Evolutionary conservation across 2,888 invertebrate genomes (phyloP), one percentile per base, ranked within the genome.

Genomic region (Ornithoptera alexandrae): DNA sequence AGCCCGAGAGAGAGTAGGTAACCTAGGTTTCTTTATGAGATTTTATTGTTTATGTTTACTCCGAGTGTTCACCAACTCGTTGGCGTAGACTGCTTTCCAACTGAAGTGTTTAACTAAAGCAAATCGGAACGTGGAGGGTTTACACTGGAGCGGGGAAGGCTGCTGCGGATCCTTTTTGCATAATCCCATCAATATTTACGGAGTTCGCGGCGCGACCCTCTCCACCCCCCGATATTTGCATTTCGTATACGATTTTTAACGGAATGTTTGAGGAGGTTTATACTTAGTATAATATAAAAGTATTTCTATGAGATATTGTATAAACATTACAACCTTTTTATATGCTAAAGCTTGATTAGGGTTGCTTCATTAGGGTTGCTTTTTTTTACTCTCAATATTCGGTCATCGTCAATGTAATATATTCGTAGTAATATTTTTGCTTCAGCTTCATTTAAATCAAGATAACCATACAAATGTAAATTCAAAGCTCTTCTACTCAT

Each of bases 141-240:
- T 63, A 20, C 58, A 58, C 59, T 62, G 57, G 30, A 53, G 62
- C 57, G 46, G 46, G 57, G 62, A 58, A 58, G 30, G 46, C 58
- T 68, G 63, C 36, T 17, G 17, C 17, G 20, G 63, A 22, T 53
- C 36, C 58, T 50, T 50, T 68, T 63, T 59, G 63, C 68, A 69
- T 69, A 69, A 69, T 65, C 65, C 69, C 24, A 65, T 61, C 65
- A 69, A 69, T 69, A 69, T 62, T 61, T 57, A 59, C 22, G 58
- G 50, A 30, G 36, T 62, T 50, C 17, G 46, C 17, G 46, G 57
- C 42, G 20, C 24, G 62, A 36, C 53, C 12, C 62, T 18, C 36
- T 20, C 20, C 39, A 15, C 15, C 61, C 7, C 8, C 17, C 17
- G 39, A 10, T 24, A 61, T 67, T 67, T 62, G 61, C 56, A 62